A percentile compares a stretch with the other conserved stretches of the same genome.
Evolutionary conservation across 2,888 invertebrate species (phyloP).

Genomic region (Machimus atricapillus): DNA sequence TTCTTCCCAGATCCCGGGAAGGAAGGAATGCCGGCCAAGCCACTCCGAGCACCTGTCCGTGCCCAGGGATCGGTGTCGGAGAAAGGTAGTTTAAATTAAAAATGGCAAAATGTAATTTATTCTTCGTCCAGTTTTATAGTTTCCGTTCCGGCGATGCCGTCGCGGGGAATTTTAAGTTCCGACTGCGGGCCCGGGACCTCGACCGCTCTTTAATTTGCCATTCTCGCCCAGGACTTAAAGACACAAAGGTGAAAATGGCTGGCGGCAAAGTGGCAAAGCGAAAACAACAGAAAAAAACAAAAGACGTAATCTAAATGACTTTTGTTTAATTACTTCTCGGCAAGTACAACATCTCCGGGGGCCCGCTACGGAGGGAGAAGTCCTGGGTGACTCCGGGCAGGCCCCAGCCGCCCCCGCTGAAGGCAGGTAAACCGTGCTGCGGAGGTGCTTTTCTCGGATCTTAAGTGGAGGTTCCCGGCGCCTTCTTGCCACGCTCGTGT

Average conservation of each 20-base stretch:
- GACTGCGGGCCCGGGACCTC: neutral
- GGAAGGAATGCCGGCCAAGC: conserved; percentile 7
- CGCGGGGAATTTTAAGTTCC: neutral
- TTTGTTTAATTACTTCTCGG: conserved; percentile 48
- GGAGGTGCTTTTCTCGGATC: neutral
- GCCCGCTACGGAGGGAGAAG: neutral
- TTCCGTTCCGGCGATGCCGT: neutral
- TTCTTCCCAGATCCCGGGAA: neutral
- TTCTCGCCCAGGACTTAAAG: neutral
- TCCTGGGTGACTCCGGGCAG: conserved; percentile 5
- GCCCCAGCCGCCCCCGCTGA: neutral
- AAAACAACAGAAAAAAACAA: conserved; percentile 37
- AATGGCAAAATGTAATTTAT: conserved; percentile 38
- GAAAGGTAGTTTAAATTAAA: conserved; percentile 32
- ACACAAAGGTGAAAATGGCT: conserved; percentile 11
- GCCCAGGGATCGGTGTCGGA: neutral
- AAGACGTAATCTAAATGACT: conserved; percentile 47
- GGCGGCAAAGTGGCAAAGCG: conserved; percentile 27
- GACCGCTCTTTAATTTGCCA: conserved; percentile 5
- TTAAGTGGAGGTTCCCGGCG: conserved; percentile 16
- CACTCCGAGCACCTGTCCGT: conserved; percentile 5
- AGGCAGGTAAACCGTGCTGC: neutral
- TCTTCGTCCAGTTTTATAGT: conserved; percentile 32
- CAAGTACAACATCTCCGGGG: conserved; percentile 44
- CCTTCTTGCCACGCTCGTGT: neutral